phyloP scores from a whole-genome alignment of 2,888 invertebrate genomes.

The Drosophila kuntzei region DNA sequence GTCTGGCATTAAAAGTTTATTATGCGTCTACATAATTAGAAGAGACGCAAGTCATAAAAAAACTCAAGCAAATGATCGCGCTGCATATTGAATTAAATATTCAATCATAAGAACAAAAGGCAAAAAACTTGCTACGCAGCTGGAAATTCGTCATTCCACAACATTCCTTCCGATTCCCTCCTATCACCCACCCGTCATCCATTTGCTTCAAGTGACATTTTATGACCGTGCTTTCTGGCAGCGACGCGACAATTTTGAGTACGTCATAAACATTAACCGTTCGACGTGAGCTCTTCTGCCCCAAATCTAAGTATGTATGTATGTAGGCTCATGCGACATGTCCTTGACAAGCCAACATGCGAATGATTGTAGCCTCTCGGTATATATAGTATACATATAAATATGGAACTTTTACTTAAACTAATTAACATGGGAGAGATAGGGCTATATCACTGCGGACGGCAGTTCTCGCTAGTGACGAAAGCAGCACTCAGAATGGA shows the following conservation, averaged over 20 bases:
- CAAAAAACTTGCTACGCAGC: constrained; percentile 61
- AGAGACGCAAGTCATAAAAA: constrained; percentile 49
- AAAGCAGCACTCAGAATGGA: too few relatives aligned
- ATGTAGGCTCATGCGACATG: constrained; percentile 3
- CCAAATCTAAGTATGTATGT: neutral
- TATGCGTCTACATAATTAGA: constrained; percentile 72
- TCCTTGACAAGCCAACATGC: constrained; percentile 29
- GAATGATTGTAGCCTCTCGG: too few relatives aligned
- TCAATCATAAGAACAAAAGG: constrained; percentile 73
- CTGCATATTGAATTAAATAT: constrained; percentile 78
- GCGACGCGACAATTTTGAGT: constrained; percentile 69
- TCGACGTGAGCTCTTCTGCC: constrained; percentile 64
- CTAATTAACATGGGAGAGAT: too few relatives aligned
- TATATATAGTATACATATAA: too few relatives aligned
- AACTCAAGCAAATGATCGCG: constrained; percentile 53
- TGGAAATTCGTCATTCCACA: constrained; percentile 19
- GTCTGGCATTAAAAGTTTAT: constrained; percentile 69
- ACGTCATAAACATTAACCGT: constrained; percentile 81
- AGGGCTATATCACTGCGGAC: too few relatives aligned
- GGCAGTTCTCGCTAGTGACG: too few relatives aligned
- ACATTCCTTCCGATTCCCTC: neutral
- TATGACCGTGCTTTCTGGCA: constrained; percentile 49
- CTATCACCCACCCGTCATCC: neutral
- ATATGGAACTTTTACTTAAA: too few relatives aligned
- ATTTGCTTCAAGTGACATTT: constrained; percentile 63